Conservation (phyloP, 2,113 vertebrate species). For the Muscicapa adusta region DNA sequence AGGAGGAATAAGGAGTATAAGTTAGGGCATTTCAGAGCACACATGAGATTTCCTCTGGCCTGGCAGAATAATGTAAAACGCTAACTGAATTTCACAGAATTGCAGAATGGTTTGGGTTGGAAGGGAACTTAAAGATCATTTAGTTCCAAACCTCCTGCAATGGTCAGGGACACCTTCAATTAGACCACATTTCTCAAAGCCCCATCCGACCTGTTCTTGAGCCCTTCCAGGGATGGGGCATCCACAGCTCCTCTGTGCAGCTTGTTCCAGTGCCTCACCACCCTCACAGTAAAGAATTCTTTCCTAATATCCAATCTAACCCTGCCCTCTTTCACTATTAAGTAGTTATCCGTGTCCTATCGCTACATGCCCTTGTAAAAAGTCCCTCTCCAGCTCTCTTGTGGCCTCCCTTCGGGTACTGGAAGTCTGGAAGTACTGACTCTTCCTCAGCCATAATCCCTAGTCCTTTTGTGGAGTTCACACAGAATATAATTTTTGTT, state of each 20-base stretch:
- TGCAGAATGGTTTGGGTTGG: not conserved
- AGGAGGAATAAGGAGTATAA: not conserved
- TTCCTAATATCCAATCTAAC: not conserved
- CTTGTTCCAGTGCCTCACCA: not conserved
- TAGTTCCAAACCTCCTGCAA: not conserved
- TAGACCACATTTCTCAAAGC: fast-evolving
- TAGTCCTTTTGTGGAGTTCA: not conserved
- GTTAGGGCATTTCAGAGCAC: not conserved
- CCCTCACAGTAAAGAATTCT: not conserved
- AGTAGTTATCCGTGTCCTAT: not conserved
- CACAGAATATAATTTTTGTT: not conserved
- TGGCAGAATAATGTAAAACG: not conserved
- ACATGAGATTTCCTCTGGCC: not conserved
- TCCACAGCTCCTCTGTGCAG: not conserved
- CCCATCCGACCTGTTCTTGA: not conserved
- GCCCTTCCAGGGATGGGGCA: not conserved
- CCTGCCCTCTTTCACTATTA: not conserved
- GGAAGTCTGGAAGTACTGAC: not conserved
- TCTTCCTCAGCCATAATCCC: not conserved
- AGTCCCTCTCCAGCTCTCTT: not conserved
- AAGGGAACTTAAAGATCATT: not conserved
- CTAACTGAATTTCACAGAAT: not conserved
- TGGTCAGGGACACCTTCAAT: not conserved
- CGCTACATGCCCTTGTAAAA: not conserved
- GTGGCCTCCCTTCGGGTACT: not conserved